Conservation (phyloP, 2,888 invertebrate genomes). For the Anthoptus insignis region DNA sequence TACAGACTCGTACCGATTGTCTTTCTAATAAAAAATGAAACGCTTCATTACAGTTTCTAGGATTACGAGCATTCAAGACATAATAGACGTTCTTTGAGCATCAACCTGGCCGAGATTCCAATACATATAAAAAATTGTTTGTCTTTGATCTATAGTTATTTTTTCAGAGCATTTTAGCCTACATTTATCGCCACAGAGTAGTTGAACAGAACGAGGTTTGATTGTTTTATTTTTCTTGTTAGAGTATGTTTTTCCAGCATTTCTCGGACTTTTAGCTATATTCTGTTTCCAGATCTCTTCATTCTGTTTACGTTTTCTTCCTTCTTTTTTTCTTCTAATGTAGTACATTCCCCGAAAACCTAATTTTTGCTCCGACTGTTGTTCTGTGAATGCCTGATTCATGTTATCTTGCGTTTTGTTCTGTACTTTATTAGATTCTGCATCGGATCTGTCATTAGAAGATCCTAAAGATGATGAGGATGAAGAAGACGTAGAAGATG, state of each 20-base stretch:
- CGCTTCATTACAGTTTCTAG: no score
- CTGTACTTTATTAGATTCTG: background rate
- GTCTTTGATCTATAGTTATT: no score
- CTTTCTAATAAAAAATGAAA: no score
- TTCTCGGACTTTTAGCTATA: constrained; percentile 41
- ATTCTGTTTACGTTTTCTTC: constrained; percentile 43
- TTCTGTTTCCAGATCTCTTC: constrained; percentile 44
- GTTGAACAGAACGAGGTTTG: constrained; percentile 40
- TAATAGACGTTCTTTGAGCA: no score
- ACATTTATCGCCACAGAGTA: no score
- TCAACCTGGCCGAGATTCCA: no score
- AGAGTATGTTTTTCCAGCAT: constrained; percentile 40
- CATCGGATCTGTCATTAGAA: background rate
- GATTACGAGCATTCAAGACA: no score
- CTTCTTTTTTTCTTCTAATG: constrained; percentile 39
- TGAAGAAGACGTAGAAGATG: constrained; percentile 36
- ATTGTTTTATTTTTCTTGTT: constrained; percentile 36
- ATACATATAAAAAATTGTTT: no score
- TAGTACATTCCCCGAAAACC: constrained; percentile 32
- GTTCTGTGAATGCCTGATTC: no score
- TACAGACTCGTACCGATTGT: no score
- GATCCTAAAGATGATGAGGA: constrained; percentile 33
- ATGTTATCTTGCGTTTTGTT: no score
- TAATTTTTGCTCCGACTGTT: constrained; percentile 3
- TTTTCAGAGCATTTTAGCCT: no score